Evolutionary conservation across 2,113 vertebrate genomes (phyloP), one percentile per base, ranked within the genome.

Genomic region (Brachypteracias leptosomus): DNA sequence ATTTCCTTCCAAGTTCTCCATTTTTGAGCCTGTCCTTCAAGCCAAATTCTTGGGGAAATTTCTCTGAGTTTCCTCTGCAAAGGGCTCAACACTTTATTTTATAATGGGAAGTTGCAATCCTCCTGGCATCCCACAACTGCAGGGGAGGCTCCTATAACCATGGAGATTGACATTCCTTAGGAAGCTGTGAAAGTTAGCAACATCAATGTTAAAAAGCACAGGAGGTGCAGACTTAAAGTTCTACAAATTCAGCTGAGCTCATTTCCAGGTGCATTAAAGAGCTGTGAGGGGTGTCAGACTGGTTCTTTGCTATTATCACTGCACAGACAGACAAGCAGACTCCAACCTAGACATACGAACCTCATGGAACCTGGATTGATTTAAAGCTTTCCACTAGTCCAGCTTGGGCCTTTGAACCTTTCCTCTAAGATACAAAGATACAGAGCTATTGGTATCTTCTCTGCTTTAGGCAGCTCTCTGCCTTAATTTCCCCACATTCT

Each of bases 341-440:
- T 17, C 70, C 61, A 58, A 11, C 24, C 10, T 10, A 6, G 14
- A 29, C 29, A 12, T 20, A 46, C 5, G 0, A 13, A 20, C 2
- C 31, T 44, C 3, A 3, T 12, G 16, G 16, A 31, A 46, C 0
- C 8, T 6, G 8, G 13, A 61, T 13, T 0, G 3, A 61, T 44
- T 11, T 3, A 42, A 68, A 42, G 40, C 31, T 13, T 62, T 59
- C 40, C n/a, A 18, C 47, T 10, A 7, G 18, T 1, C 6, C 42
- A 54, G 47, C 51, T n/a, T 6, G 11, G 20, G 61, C 36, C 52
- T 73, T 6, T 52, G 72, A 51, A 57, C 3, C 29, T 76, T 5
- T 38, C 35, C 68, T 59, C 36, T 47, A 11, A 19, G 55, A 20
- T 5, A 24, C 40, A 59, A 75, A 85, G 46, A 54, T 16, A 65